phyloP scores from a whole-genome alignment of 2,888 invertebrate species.

The Erpobdella octoculata region DNA sequence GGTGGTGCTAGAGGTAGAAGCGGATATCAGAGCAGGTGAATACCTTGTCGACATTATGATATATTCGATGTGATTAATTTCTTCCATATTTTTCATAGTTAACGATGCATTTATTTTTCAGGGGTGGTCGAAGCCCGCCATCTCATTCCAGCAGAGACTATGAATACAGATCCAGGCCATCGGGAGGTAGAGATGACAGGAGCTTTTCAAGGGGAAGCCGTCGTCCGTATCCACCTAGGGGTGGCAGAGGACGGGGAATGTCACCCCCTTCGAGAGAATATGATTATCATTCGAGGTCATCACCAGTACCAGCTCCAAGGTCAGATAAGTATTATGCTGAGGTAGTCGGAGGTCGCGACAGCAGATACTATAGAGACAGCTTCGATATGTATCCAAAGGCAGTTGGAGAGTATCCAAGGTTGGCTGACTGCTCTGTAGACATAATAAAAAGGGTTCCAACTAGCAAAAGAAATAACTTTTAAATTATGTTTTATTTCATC shows the following conservation, averaged over 20 bases:
- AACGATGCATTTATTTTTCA: neutral
- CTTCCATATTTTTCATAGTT: neutral
- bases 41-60: no score
- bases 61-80: neutral
- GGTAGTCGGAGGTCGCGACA: neutral
- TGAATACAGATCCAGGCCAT: constrained; percentile 10
- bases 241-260: neutral
- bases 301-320: neutral
- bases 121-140: constrained; percentile 17
- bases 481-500: neutral
- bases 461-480: neutral
- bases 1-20: constrained; percentile 18
- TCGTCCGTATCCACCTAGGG: constrained; percentile 1
- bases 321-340: constrained; percentile 24
- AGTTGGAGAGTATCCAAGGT: constrained; percentile 18
- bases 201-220: constrained; percentile 13
- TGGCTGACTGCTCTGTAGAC: neutral
- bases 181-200: constrained; percentile 13
- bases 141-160: constrained; percentile 1
- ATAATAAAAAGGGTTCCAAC: neutral
- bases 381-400: constrained; percentile 18
- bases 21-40: constrained; percentile 7
- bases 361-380: constrained; percentile 15
- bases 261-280: constrained; percentile 21
- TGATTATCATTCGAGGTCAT: constrained; percentile 13